phyloP scores from a whole-genome alignment of 2,797 vertebrate genomes.

The Ispidina lecontei region DNA sequence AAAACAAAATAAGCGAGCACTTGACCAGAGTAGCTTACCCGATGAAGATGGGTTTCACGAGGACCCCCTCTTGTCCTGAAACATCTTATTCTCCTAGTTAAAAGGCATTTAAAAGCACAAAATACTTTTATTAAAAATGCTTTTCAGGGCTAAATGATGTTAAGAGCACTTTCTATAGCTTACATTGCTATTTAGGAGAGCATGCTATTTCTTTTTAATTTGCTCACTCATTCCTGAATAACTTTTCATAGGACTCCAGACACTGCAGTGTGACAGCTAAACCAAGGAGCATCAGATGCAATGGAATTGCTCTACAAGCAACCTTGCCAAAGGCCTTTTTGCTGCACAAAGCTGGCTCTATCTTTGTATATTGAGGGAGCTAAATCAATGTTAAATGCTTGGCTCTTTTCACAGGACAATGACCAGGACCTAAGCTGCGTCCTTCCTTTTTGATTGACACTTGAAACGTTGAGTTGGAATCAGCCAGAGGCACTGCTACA shows the following conservation, averaged over 20 bases:
- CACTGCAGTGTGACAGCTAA: conserved; percentile 83
- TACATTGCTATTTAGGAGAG: conserved; percentile 76
- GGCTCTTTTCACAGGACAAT: conserved; percentile 99
- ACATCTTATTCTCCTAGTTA: conserved; percentile 59
- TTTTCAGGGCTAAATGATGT: conserved; percentile 72
- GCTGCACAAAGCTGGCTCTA: conserved; percentile 95
- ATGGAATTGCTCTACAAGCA: conserved; percentile 91
- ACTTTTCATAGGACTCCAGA: conserved; percentile 86
- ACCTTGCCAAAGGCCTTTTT: conserved; percentile 99
- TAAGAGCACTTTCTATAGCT: conserved; percentile 68
- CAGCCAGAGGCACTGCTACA: conserved; percentile 97
- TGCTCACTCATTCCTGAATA: conserved; percentile 86
- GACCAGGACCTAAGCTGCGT: conserved; percentile 93
- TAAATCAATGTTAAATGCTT: conserved; percentile 99
- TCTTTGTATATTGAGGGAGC: conserved; percentile 91
- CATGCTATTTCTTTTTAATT: conserved; percentile 82
- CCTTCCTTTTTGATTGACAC: conserved; percentile 98
- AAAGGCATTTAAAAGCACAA: conserved; percentile 72
- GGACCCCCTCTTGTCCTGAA: conserved; percentile 28
- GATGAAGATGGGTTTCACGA: conserved; percentile 50
- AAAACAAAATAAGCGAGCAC: conserved; percentile 32
- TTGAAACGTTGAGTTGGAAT: conserved; percentile 98
- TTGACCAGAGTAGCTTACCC: conserved; percentile 31
- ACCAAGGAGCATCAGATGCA: conserved; percentile 83
- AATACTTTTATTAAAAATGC: conserved; percentile 70